Percentiles rank a stretch among this genome's conserved stretches.
Conservation (phyloP, 53 echinoderm and acorn worm species). For the Mesocentrotus franciscanus region DNA sequence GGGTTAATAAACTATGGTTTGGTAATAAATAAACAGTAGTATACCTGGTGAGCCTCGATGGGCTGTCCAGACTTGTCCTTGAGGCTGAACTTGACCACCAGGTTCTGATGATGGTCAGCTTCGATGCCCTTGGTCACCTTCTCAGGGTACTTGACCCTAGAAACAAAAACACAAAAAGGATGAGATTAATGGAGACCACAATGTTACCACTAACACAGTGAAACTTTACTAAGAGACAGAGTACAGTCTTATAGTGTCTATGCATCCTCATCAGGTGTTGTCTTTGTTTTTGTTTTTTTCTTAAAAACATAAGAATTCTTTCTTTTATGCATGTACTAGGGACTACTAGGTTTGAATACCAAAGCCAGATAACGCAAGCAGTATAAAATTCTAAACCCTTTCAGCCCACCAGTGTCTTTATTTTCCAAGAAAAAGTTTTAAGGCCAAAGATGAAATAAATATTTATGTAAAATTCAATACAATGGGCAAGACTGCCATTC, state of each 20-base stretch:
- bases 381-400: too few species aligned
- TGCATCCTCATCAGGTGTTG: too few species aligned
- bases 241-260: neutral
- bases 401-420: too few species aligned
- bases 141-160: constrained; percentile 81
- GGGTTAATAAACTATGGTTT: too few species aligned
- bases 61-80: constrained; percentile 88
- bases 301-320: too few species aligned
- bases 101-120: constrained; percentile 96
- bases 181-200: neutral
- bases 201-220: neutral
- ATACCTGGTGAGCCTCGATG: constrained; percentile 91
- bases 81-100: constrained; percentile 90
- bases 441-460: neutral
- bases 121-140: constrained; percentile 79
- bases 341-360: too few species aligned
- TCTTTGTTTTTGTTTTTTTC: too few species aligned
- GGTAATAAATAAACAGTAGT: neutral
- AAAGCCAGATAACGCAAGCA: too few species aligned
- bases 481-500: neutral
- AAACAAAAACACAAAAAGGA: neutral
- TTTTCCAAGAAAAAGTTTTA: neutral
- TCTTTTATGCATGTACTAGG: too few species aligned
- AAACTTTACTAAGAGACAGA: neutral
- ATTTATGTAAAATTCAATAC: neutral